phyloP scores from a whole-genome alignment of 2,113 vertebrate species.

The Setophaga petechia region DNA sequence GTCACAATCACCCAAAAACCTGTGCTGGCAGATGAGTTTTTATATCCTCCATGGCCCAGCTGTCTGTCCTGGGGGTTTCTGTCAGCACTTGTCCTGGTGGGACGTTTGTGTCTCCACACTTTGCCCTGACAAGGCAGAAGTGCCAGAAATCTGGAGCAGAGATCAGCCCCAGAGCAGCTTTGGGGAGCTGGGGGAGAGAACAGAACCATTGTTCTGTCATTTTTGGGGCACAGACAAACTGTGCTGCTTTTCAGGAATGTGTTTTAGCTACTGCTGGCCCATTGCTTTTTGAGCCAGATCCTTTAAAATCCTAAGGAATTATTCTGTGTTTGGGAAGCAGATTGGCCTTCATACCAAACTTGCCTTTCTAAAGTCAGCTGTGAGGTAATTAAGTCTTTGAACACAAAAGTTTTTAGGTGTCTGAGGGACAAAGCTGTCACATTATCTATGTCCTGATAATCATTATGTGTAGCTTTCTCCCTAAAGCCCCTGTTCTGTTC shows the following conservation, averaged over 20 bases:
- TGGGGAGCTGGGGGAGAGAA: background rate
- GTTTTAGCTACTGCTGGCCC: background rate
- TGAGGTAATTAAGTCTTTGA: background rate
- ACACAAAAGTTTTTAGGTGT: background rate
- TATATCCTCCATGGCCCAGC: background rate
- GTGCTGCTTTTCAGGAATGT: background rate
- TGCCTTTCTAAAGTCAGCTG: background rate
- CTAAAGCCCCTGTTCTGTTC: background rate
- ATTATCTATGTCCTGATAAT: background rate
- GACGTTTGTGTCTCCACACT: background rate
- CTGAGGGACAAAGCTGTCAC: background rate
- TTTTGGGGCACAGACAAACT: background rate
- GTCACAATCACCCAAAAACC: background rate
- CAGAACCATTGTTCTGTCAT: background rate
- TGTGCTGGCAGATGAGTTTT: background rate
- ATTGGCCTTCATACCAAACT: background rate
- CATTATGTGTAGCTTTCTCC: background rate
- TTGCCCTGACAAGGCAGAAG: background rate
- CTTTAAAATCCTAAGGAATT: background rate
- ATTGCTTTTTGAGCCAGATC: background rate
- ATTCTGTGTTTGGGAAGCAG: background rate
- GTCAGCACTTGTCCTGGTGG: background rate
- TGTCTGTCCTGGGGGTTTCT: background rate
- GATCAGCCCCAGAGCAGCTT: background rate
- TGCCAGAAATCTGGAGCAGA: background rate